Evolutionary conservation across 2,888 invertebrate species (phyloP).

Genomic region (Theretra japonica): DNA sequence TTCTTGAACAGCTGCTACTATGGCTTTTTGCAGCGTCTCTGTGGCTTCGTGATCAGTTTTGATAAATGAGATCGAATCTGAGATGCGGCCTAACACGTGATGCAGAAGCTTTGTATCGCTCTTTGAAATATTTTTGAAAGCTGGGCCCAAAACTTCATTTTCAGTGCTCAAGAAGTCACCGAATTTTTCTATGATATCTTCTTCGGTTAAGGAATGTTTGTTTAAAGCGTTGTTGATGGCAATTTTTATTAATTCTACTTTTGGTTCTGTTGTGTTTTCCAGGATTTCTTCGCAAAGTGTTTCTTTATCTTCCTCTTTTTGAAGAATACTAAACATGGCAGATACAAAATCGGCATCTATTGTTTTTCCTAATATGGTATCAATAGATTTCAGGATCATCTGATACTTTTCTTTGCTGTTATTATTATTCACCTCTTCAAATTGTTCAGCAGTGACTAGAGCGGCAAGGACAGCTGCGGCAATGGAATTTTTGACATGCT

Average conservation of each 20-base stretch:
- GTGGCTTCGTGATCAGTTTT: slow-evolving; percentile 87
- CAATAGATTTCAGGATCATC: slow-evolving; percentile 79
- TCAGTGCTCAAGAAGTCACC: slow-evolving; percentile 87
- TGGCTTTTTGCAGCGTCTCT: slow-evolving; percentile 87
- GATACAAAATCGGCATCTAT: slow-evolving; percentile 78
- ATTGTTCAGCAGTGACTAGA: slow-evolving; percentile 80
- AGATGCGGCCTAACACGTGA: slow-evolving; percentile 85
- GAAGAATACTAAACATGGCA: slow-evolving; percentile 79
- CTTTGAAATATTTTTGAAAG: slow-evolving; percentile 87
- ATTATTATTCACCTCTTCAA: slow-evolving; percentile 79
- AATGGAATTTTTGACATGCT: slow-evolving; percentile 82
- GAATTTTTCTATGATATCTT: slow-evolving; percentile 86
- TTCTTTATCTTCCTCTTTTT: slow-evolving; percentile 81
- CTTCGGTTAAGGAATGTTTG: slow-evolving; percentile 79
- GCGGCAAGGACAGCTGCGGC: slow-evolving; percentile 82
- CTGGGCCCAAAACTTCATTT: slow-evolving; percentile 84
- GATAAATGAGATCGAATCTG: slow-evolving; percentile 84
- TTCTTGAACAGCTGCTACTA: slow-evolving; percentile 87
- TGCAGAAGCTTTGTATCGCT: slow-evolving; percentile 86
- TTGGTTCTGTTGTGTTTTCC: slow-evolving; percentile 82
- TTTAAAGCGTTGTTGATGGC: slow-evolving; percentile 76
- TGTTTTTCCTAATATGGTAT: slow-evolving; percentile 78
- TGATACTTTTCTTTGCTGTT: slow-evolving; percentile 81
- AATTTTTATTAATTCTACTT: slow-evolving; percentile 86
- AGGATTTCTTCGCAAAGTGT: slow-evolving; percentile 77